Evolutionary conservation across 2,797 vertebrate species (phyloP), one percentile per base, ranked within the genome.

Genomic region (Tenualosa ilisha): DNA sequence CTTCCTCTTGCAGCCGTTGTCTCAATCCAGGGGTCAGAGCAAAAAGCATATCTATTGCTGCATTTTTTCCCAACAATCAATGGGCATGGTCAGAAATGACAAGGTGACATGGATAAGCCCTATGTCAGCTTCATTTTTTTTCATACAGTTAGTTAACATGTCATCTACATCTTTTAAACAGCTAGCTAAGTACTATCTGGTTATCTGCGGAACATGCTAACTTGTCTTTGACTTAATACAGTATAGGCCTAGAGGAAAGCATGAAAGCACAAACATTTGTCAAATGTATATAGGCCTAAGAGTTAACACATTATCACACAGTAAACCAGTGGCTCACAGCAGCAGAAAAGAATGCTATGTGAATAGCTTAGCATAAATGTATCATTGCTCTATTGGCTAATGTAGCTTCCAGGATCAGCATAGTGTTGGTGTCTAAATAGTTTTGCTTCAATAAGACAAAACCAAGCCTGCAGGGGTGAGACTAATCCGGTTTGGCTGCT

Each of bases 401-500:
- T 22, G 72, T 46, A 46, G 15, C 43, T 79, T 46, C 43, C 72
- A 20, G 40, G 46, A 37, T 79, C 40, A 68, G 12, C 24, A 68
- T 20, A 43, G 20, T 79, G 72, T 46, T 46, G 72, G 40, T 46
- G 72, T 46, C 72, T 43, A 40, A 79, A 46, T 46, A 46, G 72
- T 79, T 79, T 46, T 79, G 40, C 40, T 79, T 79, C 72, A 79
- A 22, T 79, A 79, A 79, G 72, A 40, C 72, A 46, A 46, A 79
- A 72, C 11, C 26, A 46, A 46, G 40, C 72, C 72, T 79, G 72
- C 8, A 46, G 40, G 72, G 37, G 72, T 46, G 72, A 79, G 72
- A 79, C 40, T 79, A 79, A 79, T 79, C 72, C 40, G 8, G 72
- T 79, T 79, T 79, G 72, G 72, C 72, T 79, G 17, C 40, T 79